Base-by-base conservation (phyloP, 1,140 invertebrate species). In the Aphelenchoides avenae region DNA sequence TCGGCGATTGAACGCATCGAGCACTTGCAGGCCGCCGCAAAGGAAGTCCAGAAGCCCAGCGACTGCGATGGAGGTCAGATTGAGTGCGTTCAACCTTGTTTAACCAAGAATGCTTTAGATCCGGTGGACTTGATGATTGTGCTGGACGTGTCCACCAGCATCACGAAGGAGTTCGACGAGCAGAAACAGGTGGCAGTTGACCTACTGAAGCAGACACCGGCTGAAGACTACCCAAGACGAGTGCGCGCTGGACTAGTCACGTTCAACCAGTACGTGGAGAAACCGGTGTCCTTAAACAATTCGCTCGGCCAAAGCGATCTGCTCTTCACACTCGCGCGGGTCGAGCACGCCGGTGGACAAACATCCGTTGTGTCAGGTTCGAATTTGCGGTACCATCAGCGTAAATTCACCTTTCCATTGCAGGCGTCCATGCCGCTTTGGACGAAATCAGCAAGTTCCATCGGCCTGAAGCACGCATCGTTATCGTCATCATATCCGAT, bases 401-500 rank as follows among this genome's bases (percentile, higher is more conserved):
- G n/a, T n/a, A n/a, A n/a, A n/a, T n/a, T n/a, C n/a, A n/a, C n/a
- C n/a, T n/a, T n/a, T n/a, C n/a, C n/a, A n/a, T n/a, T n/a, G n/a
- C n/a, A n/a, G 63, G 58, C 18, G 44, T 43, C 0, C 27, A 58
- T 31, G 18, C 54, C 15, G 63, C 61, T 31, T 22, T 65, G 5
- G 52, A 40, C 22, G 63, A 65, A 40, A 57, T 53, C 33, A n/a
- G 31, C 26, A 42, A 18, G 30, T 22, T 39, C 7, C 20, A 42
- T 22, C 39, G 64, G n/a, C 31, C 50, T 4, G 41, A 48, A 31
- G 33, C 39, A 27, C 33, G 64, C 27, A 27, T 73, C 18, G 52
- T 70, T n/a, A 57, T 70, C 20, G 54, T 70, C 9, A 40, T 70
- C 22, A 57, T 70, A 13, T 58, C 60, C 7, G 68, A 70, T 54